Evolutionary conservation across 35 echinoderm and acorn worm genomes (phyloP).

Genomic region (Apostichopus californicus): DNA sequence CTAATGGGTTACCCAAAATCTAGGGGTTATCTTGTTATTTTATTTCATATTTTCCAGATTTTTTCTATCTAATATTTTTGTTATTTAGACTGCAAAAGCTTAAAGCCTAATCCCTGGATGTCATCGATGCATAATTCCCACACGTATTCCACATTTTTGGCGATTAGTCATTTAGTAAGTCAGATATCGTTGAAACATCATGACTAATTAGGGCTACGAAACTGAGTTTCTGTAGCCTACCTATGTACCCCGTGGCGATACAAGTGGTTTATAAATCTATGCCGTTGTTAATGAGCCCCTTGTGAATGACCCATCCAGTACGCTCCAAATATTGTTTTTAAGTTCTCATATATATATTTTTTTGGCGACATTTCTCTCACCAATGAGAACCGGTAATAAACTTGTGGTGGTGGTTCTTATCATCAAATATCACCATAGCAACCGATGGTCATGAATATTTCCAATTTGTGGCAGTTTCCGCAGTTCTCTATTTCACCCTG

Average conservation of each 20-base stretch:
- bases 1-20: too few species aligned
- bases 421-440: too few species aligned
- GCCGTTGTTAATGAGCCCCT: background rate
- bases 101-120: background rate
- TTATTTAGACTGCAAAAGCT: background rate
- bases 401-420: too few species aligned
- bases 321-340: background rate
- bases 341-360: background rate
- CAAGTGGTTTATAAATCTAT: slow-evolving; percentile 11
- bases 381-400: too few species aligned
- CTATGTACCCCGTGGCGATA: background rate
- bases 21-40: too few species aligned
- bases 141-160: slow-evolving; percentile 3
- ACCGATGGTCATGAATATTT: too few species aligned
- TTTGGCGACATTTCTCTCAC: background rate
- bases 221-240: background rate
- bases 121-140: background rate
- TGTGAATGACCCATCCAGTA: slow-evolving; percentile 14
- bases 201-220: slow-evolving; percentile 5
- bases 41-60: too few species aligned
- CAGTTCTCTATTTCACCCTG: too few species aligned
- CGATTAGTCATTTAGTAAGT: slow-evolving; percentile 10
- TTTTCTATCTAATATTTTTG: too few species aligned
- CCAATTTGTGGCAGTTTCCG: too few species aligned
- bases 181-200: background rate